Evolutionary conservation across 2,888 invertebrate species (phyloP), one percentile per base, ranked within the genome.

Genomic region (Macaria liturata): DNA sequence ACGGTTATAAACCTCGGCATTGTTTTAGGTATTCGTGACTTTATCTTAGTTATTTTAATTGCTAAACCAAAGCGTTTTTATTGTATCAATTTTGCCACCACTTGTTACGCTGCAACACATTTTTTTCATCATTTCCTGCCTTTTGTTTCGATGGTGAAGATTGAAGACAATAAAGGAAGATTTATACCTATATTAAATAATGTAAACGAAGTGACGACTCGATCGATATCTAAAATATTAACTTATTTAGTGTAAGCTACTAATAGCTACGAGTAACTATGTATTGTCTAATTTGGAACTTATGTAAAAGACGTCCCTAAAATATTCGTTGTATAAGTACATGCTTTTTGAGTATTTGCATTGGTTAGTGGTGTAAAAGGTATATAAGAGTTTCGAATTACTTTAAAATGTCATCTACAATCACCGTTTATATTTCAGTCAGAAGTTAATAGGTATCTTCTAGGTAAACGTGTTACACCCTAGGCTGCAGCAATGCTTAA

Each of bases 91-190:
- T 77, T 81, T 83, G 84, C 87, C 88, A 84, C 84, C 89, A 90
- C 89, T 89, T 65, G 70, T 70, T 70, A 70, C 54, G 69, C 70
- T 69, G 68, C 64, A 65, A 69, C 70, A 70, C 70, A 58, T 63
- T 69, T 59, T 61, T 49, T 62, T 62, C 59, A 61, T 65, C 52
- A 59, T 65, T 70, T 62, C 81, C 84, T 81, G 78, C 81, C 83
- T 87, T 87, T 80, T 83, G 46, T 87, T 84, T 83, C 71, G 80
- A 84, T 83, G 79, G 79, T 87, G 82, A 84, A 88, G 82, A 84
- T 86, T 84, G 82, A 91, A 90, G 91, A 91, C 91, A 91, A 91
- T 91, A 91, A 87, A 88, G 86, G 87, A 88, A 91, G 84, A 90
- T 84, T 88, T 87, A 86, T 90, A 91, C 86, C 80, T 90, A 88